Base-by-base conservation (phyloP, 2,888 invertebrate species). In the Agrypnus murinus region DNA sequence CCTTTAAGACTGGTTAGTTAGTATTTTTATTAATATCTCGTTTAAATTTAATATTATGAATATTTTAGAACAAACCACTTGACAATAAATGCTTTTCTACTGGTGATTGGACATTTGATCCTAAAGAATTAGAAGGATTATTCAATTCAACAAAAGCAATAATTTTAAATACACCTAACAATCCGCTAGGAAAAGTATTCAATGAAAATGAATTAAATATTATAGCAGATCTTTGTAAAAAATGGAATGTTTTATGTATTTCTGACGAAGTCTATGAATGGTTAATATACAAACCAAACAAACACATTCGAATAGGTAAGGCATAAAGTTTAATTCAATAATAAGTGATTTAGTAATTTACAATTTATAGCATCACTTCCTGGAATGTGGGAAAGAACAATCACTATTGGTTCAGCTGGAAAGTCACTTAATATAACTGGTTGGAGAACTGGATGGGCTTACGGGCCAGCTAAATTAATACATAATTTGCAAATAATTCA, bases 251-350 rank as follows among this genome's bases (percentile, higher is more conserved):
- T 2, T 86, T 99, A 7, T 97, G 97, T 67, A 86, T 99, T 15
- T 93, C 97, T 0, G 99, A 99, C 85, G 99, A 99, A 85, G 99
- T 99, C 0, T 99, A 99, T 79, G 99, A 99, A 85, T 99, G 98
- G 97, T 90, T 99, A 84, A 94, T 95, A 9, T 98, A 93, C 80
- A 90, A 93, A 80, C 93, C 93, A 0, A 88, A 90, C 31, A 88
- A 94, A 79, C 96, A 98, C 85, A 90, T 98, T 70, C 90, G 98
- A 83, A 98, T 99, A 70, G 97, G 98, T 95, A 84, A 69, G 10
- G 1, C 9, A 1, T 19, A 14, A 48, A 48, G 2, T 17, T 4
- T 48, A 5, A 48, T 17, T 1, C 19, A 48, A 25, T 40, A 40
- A 32, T 32, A 12, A 17, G 10, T 34, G 15, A 57, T 46, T 15